Evolutionary conservation across 2,113 vertebrate species (phyloP).

Genomic region (Guaruba guarouba): DNA sequence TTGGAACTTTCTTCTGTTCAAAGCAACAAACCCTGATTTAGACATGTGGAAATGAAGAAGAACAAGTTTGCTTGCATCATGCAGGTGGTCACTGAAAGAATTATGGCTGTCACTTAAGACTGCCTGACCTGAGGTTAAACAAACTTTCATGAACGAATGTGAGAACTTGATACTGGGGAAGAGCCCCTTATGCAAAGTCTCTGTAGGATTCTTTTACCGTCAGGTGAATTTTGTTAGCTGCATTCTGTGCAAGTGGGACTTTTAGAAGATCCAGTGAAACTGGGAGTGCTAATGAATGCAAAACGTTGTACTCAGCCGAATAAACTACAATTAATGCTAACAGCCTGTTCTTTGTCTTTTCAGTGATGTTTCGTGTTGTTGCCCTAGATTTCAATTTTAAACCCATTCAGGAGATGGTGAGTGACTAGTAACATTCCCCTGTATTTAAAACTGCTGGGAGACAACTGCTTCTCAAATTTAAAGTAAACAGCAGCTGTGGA

Average conservation of each 20-base stretch:
- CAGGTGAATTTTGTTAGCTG: not conserved
- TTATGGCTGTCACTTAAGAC: not conserved
- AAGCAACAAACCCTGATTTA: not conserved
- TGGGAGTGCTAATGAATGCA: not conserved
- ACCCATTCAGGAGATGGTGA: conserved; percentile 50
- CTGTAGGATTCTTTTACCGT: not conserved
- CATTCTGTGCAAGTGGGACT: not conserved
- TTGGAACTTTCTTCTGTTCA: not conserved
- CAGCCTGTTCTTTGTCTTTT: not conserved
- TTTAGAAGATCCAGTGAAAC: not conserved
- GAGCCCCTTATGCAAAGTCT: not conserved
- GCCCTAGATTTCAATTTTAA: conserved; percentile 57
- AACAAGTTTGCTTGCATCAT: not conserved
- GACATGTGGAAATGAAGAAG: not conserved
- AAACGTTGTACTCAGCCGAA: not conserved
- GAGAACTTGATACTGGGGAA: not conserved
- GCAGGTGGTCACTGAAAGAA: not conserved
- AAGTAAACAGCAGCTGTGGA: not conserved
- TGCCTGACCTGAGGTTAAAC: not conserved
- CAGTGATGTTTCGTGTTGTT: conserved; percentile 63
- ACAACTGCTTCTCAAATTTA: not conserved
- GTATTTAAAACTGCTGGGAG: not conserved
- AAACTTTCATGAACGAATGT: not conserved
- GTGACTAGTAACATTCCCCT: not conserved
- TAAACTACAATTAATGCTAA: not conserved